Evolutionary conservation across 2,797 vertebrate genomes (phyloP), one percentile per base, ranked within the genome.

Genomic region (Aeoliscus strigatus): DNA sequence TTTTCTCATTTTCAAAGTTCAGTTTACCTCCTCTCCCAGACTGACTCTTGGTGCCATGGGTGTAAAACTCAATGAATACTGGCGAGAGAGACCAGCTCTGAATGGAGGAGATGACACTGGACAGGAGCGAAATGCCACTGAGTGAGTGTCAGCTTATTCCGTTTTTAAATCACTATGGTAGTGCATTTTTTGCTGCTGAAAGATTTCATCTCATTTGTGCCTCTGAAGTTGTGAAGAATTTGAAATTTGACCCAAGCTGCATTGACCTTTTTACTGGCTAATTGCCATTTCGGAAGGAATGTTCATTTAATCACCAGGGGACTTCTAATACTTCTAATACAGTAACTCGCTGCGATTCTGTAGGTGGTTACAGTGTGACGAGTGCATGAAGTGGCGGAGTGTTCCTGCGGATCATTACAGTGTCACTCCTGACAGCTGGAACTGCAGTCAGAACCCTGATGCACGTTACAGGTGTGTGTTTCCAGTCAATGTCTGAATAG

Each of bases 1-100:
- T n/a, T n/a, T n/a, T n/a, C n/a, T n/a, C n/a, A n/a, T n/a, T n/a
- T n/a, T n/a, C n/a, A n/a, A n/a, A n/a, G n/a, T n/a, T n/a, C n/a
- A n/a, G n/a, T n/a, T n/a, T n/a, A n/a, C n/a, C n/a, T n/a, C n/a
- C n/a, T 27, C 9, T 9, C 27, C 39, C 31, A 90, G 90, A 58
- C 68, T 82, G 45, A 91, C 75, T 14, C 72, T 90, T 1, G 69
- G 81, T 26, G 89, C 86, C 15, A 73, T 93, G 68, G 88, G 86
- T 17, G 57, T 89, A 39, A 92, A 93, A 56, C 88, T 92, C 38
- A 91, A 90, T 5, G 84, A 86, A 64, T 91, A 87, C 70, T 93
- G 88, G 39, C 62, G 79, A 64, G 70, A 60, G 59, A 64, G 79
- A 56, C 68, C 65, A 24, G 74, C 82, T 24, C 4, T 75, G 2